A percentile compares a stretch with the other conserved stretches of the same genome.
These are phyloP conservation scores for Phylloscopus trochiloides DNA, from an alignment of 2,113 vertebrate species.

Conservation along the genomic window DNA sequence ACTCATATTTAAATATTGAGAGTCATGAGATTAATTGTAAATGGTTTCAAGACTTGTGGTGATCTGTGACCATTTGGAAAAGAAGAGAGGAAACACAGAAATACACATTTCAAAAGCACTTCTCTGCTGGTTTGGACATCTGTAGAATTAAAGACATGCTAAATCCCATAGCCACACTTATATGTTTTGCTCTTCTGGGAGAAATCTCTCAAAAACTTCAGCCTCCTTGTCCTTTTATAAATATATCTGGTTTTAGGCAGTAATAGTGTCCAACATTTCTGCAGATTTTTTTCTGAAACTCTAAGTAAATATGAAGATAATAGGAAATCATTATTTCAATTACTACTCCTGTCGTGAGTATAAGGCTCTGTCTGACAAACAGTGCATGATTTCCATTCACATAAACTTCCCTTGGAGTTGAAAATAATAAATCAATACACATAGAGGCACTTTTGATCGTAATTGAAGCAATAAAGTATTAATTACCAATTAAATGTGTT, in stretches of 20 bases:
- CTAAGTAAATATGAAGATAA: background rate
- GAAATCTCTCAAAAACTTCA: background rate
- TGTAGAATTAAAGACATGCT: background rate
- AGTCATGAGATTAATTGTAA: background rate
- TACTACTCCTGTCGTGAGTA: background rate
- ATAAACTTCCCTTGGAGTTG: background rate
- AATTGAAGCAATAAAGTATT: background rate
- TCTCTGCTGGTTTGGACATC: background rate
- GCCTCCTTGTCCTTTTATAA: background rate
- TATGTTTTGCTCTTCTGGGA: background rate
- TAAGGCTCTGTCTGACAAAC: background rate
- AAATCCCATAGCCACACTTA: background rate
- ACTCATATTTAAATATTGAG: background rate
- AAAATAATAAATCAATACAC: background rate
- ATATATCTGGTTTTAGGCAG: background rate
- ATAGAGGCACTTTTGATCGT: background rate
- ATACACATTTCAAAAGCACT: background rate
- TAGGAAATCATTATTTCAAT: conserved; percentile 43
- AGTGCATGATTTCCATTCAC: background rate
- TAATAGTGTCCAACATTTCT: background rate
- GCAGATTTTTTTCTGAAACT: background rate
- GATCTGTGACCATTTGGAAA: background rate
- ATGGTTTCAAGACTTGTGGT: background rate
- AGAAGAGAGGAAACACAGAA: background rate
- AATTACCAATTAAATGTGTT: background rate